These are phyloP conservation scores for Calephelis nemesis DNA, from an alignment of 1,140 invertebrate species.

Conservation along the genomic window DNA sequence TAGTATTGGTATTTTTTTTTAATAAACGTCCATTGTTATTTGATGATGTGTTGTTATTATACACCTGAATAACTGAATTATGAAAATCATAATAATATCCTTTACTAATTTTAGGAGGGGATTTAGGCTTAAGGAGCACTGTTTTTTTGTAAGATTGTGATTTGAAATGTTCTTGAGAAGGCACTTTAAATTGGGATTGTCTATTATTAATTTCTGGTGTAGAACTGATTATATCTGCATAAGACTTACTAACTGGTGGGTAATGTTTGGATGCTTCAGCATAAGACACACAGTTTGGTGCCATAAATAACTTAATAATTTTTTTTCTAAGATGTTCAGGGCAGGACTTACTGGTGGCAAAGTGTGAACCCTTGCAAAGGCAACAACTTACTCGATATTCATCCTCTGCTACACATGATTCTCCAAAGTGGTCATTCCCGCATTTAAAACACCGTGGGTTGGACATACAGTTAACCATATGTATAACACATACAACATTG, in stretches of 20 bases:
- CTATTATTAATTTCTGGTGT: too few relatives aligned
- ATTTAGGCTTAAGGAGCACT: neutral
- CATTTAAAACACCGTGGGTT: slow-evolving; percentile 5
- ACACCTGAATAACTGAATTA: neutral
- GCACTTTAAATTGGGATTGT: too few relatives aligned
- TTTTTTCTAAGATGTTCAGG: neutral
- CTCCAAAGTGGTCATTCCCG: slow-evolving; percentile 3
- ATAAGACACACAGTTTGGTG: too few relatives aligned
- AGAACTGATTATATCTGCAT: neutral
- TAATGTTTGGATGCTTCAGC: neutral
- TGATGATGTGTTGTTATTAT: neutral
- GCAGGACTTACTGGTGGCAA: neutral
- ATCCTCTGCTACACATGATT: neutral
- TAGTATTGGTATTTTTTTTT: neutral
- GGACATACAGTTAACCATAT: neutral
- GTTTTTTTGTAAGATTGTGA: slow-evolving; percentile 3
- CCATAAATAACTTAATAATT: too few relatives aligned
- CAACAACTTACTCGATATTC: neutral
- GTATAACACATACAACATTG: neutral
- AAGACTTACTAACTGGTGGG: neutral
- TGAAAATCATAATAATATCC: slow-evolving; percentile 2
- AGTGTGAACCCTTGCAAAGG: slow-evolving; percentile 3
- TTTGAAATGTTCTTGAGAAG: neutral
- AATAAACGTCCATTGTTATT: neutral
- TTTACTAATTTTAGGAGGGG: neutral